Conservation (phyloP, 2,888 invertebrate species). For the Emmelina monodactyla region DNA sequence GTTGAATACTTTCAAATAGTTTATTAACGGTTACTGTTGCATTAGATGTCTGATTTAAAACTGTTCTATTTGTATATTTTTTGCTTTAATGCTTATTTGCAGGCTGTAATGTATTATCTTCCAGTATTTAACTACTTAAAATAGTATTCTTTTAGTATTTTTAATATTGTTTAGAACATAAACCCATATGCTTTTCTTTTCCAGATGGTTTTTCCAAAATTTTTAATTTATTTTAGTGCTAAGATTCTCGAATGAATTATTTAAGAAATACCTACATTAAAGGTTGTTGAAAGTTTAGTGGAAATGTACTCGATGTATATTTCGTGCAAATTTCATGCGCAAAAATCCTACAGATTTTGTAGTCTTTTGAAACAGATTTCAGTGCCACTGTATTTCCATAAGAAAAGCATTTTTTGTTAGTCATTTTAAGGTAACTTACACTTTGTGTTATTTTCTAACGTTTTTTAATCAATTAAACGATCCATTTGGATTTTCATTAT, state of each 20-base stretch:
- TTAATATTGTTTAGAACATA: too few species aligned
- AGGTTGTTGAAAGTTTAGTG: too few species aligned
- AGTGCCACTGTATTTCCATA: constrained; percentile 41
- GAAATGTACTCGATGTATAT: constrained; percentile 19
- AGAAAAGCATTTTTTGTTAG: constrained; percentile 4
- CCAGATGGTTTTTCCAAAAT: too few species aligned
- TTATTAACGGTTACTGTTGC: constrained; percentile 47
- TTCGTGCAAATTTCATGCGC: constrained; percentile 7
- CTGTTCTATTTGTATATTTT: constrained; percentile 17
- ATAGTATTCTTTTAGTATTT: too few species aligned
- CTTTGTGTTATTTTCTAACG: constrained; percentile 6
- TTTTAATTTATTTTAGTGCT: too few species aligned
- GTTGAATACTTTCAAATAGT: constrained; percentile 59
- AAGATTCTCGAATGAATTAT: too few species aligned
- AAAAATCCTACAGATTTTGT: constrained; percentile 3
- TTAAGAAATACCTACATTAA: too few species aligned
- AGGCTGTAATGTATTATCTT: too few species aligned
- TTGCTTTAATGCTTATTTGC: too few species aligned
- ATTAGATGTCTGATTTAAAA: constrained; percentile 19
- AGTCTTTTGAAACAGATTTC: constrained; percentile 23
- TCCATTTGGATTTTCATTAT: constrained; percentile 5
- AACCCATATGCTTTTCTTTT: too few species aligned
- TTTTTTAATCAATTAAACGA: neutral
- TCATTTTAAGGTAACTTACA: constrained; percentile 8
- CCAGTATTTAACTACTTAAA: too few species aligned